phyloP scores from a whole-genome alignment of 2,888 invertebrate genomes.

The Celastrina argiolus region DNA sequence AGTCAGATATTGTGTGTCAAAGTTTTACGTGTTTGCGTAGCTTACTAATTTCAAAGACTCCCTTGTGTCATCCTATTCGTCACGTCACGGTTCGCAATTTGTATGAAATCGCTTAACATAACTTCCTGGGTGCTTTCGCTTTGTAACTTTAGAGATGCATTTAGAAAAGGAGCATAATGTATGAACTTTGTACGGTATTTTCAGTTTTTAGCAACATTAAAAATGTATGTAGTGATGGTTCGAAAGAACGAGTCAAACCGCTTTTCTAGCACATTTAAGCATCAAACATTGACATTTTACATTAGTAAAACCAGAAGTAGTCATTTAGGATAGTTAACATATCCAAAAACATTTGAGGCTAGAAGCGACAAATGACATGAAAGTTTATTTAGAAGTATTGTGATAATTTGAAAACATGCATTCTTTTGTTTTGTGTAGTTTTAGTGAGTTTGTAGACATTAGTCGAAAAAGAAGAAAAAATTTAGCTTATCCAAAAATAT shows the following conservation, averaged over 20 bases:
- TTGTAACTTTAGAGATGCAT: not conserved
- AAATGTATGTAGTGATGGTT: not conserved
- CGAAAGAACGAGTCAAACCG: not conserved
- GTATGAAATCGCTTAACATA: constrained; percentile 5
- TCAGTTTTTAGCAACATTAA: not conserved
- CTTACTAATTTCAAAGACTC: constrained; percentile 7
- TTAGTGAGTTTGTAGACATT: too few species aligned
- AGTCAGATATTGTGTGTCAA: constrained; percentile 15
- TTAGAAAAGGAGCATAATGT: not conserved
- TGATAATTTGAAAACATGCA: not conserved
- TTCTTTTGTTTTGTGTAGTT: not conserved
- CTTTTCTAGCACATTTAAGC: not conserved
- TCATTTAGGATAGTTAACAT: not conserved
- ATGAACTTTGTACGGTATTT: not conserved
- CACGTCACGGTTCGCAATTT: constrained; percentile 4
- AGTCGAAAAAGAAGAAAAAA: too few species aligned
- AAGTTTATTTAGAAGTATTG: not conserved
- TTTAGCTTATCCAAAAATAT: too few species aligned
- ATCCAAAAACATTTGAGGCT: not conserved
- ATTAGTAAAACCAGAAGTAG: not conserved
- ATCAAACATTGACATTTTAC: not conserved
- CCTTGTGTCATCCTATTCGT: not conserved
- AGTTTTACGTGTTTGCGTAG: constrained; percentile 14
- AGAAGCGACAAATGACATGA: not conserved
- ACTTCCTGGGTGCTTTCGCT: not conserved